phyloP scores from a whole-genome alignment of 53 echinoderm and acorn worm genomes.

The Astropecten irregularis region DNA sequence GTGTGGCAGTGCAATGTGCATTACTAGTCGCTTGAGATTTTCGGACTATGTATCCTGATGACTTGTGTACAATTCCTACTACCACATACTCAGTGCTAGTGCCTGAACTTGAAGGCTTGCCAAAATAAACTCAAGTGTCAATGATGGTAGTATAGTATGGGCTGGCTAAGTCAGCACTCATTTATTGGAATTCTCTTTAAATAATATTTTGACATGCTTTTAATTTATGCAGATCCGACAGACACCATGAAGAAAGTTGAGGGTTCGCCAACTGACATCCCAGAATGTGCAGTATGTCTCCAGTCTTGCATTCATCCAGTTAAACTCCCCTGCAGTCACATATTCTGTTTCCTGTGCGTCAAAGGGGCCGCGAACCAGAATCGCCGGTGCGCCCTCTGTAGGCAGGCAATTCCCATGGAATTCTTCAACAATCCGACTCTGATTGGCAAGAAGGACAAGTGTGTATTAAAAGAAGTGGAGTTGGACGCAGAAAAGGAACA shows the following conservation, averaged over 20 bases:
- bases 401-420: slow-evolving; percentile 81
- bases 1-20: no score
- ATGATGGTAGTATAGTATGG: no score
- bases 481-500: slow-evolving; percentile 45
- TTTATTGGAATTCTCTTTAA: no score
- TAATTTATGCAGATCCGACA: neutral
- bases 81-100: no score
- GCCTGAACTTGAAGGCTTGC: no score
- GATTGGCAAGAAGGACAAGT: slow-evolving; percentile 41
- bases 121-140: no score
- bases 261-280: slow-evolving; percentile 29
- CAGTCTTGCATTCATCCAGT: slow-evolving; percentile 93
- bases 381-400: slow-evolving; percentile 89
- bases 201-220: no score
- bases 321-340: slow-evolving; percentile 83
- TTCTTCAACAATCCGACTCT: slow-evolving; percentile 84
- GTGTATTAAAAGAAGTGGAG: neutral
- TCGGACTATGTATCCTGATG: no score
- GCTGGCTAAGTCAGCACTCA: no score
- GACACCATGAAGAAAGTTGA: slow-evolving; percentile 20
- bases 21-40: no score
- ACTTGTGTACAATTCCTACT: no score
- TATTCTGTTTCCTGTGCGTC: slow-evolving; percentile 98
- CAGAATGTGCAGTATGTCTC: slow-evolving; percentile 94
- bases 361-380: slow-evolving; percentile 94